Evolutionary conservation across 1,140 invertebrate species (phyloP).

Genomic region (Drosophila arawakana): DNA sequence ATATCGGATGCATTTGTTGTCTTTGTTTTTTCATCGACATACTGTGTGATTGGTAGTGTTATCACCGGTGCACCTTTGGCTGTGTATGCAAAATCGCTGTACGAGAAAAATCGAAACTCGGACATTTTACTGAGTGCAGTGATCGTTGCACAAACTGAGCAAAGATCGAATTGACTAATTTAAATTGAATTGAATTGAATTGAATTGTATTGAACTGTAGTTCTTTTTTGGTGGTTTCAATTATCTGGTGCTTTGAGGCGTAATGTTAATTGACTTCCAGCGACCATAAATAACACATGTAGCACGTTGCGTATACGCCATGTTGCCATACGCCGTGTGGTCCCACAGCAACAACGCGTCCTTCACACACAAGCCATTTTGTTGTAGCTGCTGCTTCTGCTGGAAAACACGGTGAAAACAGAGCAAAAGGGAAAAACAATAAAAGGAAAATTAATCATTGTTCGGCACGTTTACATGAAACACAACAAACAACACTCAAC

Average conservation of each 20-base stretch:
- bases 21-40: slow-evolving; percentile 37
- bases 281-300: slow-evolving; percentile 53
- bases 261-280: slow-evolving; percentile 67
- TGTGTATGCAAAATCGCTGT: slow-evolving; percentile 65
- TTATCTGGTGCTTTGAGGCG: slow-evolving; percentile 57
- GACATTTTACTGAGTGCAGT: slow-evolving; percentile 65
- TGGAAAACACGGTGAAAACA: slow-evolving; percentile 14
- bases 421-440: slow-evolving; percentile 41
- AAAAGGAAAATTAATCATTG: slow-evolving; percentile 70
- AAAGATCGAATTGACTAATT: slow-evolving; percentile 10
- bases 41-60: slow-evolving; percentile 64
- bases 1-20: slow-evolving; percentile 47
- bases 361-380: slow-evolving; percentile 37
- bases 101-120: slow-evolving; percentile 74
- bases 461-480: slow-evolving; percentile 64
- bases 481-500: not conserved
- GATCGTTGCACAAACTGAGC: not conserved
- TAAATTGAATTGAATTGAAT: too few species aligned
- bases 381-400: slow-evolving; percentile 24
- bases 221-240: slow-evolving; percentile 40
- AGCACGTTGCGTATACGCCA: slow-evolving; percentile 75
- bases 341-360: slow-evolving; percentile 3
- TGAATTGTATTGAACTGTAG: not conserved
- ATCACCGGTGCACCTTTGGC: slow-evolving; percentile 61
- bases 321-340: slow-evolving; percentile 40